Conservation (phyloP, 2,888 invertebrate genomes). For the Digitonthophagus gazella region DNA sequence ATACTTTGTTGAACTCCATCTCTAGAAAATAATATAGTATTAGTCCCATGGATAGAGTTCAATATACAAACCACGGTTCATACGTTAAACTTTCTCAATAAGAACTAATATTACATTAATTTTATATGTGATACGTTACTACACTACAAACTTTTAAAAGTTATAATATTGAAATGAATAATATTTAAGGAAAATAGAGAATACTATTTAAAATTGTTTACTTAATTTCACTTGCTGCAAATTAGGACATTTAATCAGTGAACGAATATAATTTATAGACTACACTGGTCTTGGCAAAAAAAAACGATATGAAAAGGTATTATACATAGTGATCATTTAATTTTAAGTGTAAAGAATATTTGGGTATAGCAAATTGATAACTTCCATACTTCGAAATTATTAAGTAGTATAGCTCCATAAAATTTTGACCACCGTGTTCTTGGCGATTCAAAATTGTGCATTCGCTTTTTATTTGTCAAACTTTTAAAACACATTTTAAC, state of each 20-base stretch:
- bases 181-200: not conserved
- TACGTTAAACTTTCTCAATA: slow-evolving; percentile 24
- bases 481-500: too few relatives aligned
- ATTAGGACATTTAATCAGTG: slow-evolving; percentile 5
- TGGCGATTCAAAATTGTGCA: too few relatives aligned
- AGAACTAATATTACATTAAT: slow-evolving; percentile 28
- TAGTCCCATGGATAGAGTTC: slow-evolving; percentile 25
- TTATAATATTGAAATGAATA: not conserved
- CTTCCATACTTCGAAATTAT: too few relatives aligned
- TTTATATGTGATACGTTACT: too few relatives aligned
- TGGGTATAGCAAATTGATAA: too few relatives aligned
- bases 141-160: not conserved
- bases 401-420: too few relatives aligned
- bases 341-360: not conserved
- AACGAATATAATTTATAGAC: not conserved
- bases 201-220: slow-evolving; percentile 2
- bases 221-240: not conserved
- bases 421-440: too few relatives aligned
- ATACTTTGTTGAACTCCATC: slow-evolving; percentile 27
- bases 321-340: not conserved
- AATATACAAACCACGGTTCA: slow-evolving; percentile 23
- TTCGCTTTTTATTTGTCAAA: too few relatives aligned
- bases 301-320: too few relatives aligned
- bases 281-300: slow-evolving; percentile 5
- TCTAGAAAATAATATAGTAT: slow-evolving; percentile 28